Evolutionary conservation across 2,113 vertebrate species (phyloP).

Genomic region (Passer domesticus): DNA sequence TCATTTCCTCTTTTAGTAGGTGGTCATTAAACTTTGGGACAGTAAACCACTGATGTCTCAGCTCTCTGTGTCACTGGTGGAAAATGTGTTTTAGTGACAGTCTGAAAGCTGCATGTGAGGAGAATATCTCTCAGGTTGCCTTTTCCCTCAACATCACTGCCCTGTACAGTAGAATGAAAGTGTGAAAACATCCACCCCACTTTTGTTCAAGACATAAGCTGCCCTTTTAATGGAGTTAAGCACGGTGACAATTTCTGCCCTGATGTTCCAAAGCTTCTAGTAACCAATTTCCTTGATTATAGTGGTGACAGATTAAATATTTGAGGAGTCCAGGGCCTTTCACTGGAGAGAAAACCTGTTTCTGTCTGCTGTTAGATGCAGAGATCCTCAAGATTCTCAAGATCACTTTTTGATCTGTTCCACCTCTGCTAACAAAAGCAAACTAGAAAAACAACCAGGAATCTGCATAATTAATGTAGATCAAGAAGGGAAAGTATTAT

Average conservation of each 20-base stretch:
- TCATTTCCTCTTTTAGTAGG: neutral
- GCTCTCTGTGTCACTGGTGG: neutral
- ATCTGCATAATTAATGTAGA: neutral
- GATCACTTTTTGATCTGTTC: neutral
- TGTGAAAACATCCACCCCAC: neutral
- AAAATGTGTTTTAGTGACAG: accelerated
- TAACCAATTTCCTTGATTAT: neutral
- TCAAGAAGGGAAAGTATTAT: neutral
- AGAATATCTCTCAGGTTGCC: neutral
- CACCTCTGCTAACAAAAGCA: neutral
- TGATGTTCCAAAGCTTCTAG: neutral
- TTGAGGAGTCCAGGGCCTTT: neutral
- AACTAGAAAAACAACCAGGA: neutral
- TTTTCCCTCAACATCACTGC: neutral
- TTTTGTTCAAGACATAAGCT: neutral
- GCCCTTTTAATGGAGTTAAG: neutral
- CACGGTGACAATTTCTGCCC: neutral
- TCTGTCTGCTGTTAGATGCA: neutral
- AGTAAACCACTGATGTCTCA: neutral
- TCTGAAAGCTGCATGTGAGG: neutral
- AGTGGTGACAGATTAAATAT: neutral
- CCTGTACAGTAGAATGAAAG: neutral
- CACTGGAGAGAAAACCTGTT: neutral
- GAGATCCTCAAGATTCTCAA: neutral
- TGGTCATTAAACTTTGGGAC: neutral